Evolutionary conservation across 2,113 vertebrate species (phyloP).

Genomic region (Ochotona princeps): DNA sequence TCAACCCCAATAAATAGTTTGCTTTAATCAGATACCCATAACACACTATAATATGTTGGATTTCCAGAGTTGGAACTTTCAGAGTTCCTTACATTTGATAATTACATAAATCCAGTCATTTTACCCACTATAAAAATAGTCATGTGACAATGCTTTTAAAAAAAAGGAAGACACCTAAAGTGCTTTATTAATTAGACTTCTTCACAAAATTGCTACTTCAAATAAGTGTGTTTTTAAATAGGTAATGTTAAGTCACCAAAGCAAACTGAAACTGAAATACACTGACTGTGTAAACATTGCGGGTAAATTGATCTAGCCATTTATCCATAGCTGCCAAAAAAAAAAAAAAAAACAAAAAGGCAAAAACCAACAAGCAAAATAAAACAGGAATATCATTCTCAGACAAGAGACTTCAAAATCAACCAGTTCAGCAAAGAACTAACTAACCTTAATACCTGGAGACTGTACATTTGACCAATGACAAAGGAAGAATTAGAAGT

Average conservation of each 20-base stretch:
- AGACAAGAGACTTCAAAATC: slow-evolving; percentile 5
- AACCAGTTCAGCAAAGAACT: slow-evolving; percentile 26
- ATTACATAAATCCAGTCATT: background rate
- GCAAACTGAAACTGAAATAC: slow-evolving; percentile 16
- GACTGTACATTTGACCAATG: slow-evolving; percentile 1
- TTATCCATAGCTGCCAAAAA: slow-evolving; percentile 1
- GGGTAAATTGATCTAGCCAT: background rate
- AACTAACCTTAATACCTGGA: background rate
- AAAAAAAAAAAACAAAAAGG: too few relatives aligned
- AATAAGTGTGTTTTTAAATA: slow-evolving; percentile 47
- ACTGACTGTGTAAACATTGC: slow-evolving; percentile 45
- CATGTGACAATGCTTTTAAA: too few relatives aligned
- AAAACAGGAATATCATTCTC: background rate
- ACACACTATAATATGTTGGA: background rate
- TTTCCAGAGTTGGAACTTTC: background rate
- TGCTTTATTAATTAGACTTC: slow-evolving; percentile 36
- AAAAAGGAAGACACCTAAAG: background rate
- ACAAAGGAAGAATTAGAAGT: background rate
- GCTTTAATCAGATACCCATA: background rate
- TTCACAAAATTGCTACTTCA: slow-evolving; percentile 55
- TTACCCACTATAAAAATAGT: background rate
- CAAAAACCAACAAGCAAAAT: too few relatives aligned
- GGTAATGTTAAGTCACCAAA: slow-evolving; percentile 6
- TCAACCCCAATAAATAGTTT: background rate
- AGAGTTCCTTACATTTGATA: background rate